Evolutionary conservation across 2,113 vertebrate species (phyloP).

Genomic region (Bos taurus): ARS-UCD2.0 NC_037350.1:14865001-14865500

Average conservation of each 20-base stretch:
- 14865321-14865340: slow-evolving; percentile 47
- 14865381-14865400: slow-evolving; percentile 53
- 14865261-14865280: background rate
- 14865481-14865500: background rate
- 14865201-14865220: background rate
- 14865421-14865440: background rate
- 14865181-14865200: background rate
- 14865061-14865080: slow-evolving; percentile 22
- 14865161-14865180: background rate
- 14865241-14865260: background rate
- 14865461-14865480: background rate
- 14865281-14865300: background rate
- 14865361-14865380: slow-evolving; percentile 53
- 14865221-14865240: background rate
- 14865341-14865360: background rate
- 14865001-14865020: slow-evolving; percentile 5
- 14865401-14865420: slow-evolving; percentile 44
- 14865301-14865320: background rate
- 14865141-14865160: background rate
- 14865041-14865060: background rate
- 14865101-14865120: slow-evolving; percentile 32
- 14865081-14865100: background rate
- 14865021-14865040: background rate
- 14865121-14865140: background rate
- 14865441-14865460: background rate